Percentiles rank a stretch among this genome's conserved stretches.
Conservation (phyloP, 1,140 invertebrate genomes). For the Lanistes nyassanus region DNA sequence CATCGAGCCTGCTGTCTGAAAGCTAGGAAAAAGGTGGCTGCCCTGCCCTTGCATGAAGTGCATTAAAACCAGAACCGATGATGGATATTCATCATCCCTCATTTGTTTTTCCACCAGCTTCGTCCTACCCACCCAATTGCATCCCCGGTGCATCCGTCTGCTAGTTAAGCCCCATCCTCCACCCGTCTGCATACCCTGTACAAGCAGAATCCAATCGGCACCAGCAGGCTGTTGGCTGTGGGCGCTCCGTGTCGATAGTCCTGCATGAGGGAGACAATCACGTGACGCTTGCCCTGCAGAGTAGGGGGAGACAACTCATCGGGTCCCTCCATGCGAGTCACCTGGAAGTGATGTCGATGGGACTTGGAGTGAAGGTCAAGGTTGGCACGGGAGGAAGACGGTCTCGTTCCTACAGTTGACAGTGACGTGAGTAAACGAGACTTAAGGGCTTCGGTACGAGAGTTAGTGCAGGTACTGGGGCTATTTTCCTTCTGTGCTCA, state of each 20-base stretch:
- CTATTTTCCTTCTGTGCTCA: no score
- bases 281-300: slow-evolving; percentile 52
- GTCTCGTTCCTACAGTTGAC: slow-evolving; percentile 21
- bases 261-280: slow-evolving; percentile 57
- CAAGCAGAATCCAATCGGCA: slow-evolving; percentile 57
- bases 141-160: no score
- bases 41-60: no score
- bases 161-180: no score
- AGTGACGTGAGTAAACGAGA: neutral
- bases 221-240: slow-evolving; percentile 51
- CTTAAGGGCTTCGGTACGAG: no score
- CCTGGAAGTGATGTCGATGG: slow-evolving; percentile 46
- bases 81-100: no score
- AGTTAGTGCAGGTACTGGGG: no score
- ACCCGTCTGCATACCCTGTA: slow-evolving; percentile 45
- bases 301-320: slow-evolving; percentile 43
- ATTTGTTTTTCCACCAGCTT: no score
- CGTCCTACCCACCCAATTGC: no score
- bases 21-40: no score
- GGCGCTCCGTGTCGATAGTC: slow-evolving; percentile 56
- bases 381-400: slow-evolving; percentile 24
- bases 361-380: slow-evolving; percentile 45
- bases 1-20: no score
- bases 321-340: slow-evolving; percentile 39
- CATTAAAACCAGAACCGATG: no score